Evolutionary conservation across 2,888 invertebrate genomes (phyloP).

Genomic region (Amiota minor): DNA sequence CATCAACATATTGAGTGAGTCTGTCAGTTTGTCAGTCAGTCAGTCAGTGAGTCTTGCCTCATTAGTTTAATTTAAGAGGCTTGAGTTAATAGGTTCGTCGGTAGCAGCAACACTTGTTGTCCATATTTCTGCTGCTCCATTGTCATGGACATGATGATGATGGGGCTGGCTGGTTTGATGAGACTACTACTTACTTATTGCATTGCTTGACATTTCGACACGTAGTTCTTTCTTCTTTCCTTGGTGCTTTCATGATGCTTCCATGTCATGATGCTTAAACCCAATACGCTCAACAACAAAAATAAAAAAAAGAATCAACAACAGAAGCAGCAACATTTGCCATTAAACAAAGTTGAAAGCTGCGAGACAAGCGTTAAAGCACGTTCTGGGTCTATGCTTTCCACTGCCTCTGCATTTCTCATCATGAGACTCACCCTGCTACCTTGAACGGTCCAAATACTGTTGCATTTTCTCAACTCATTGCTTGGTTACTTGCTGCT

Average conservation of each 20-base stretch:
- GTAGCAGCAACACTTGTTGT: too few species aligned
- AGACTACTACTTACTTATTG: too few species aligned
- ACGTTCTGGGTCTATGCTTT: constrained; percentile 47
- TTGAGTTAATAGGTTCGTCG: too few species aligned
- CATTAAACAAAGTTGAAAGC: constrained; percentile 62
- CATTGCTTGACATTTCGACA: too few species aligned
- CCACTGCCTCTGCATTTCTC: background rate
- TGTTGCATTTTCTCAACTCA: constrained; percentile 18
- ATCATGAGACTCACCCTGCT: background rate
- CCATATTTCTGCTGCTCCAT: too few species aligned
- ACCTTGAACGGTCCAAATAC: background rate
- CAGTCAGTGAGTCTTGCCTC: too few species aligned
- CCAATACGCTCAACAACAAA: constrained; percentile 18
- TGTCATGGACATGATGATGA: too few species aligned
- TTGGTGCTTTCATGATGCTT: background rate
- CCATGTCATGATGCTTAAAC: constrained; percentile 38
- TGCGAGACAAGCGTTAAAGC: constrained; percentile 61
- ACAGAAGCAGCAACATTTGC: constrained; percentile 43
- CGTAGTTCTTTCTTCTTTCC: too few species aligned
- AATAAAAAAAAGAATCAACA: constrained; percentile 31
- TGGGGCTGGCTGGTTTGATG: too few species aligned
- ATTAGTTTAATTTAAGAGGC: too few species aligned
- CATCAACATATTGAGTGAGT: too few species aligned
- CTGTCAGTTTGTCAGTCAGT: too few species aligned
- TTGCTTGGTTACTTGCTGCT: background rate